Base-by-base conservation (phyloP, 2,888 invertebrate genomes). In the Acanthosoma haemorrhoidale region DNA sequence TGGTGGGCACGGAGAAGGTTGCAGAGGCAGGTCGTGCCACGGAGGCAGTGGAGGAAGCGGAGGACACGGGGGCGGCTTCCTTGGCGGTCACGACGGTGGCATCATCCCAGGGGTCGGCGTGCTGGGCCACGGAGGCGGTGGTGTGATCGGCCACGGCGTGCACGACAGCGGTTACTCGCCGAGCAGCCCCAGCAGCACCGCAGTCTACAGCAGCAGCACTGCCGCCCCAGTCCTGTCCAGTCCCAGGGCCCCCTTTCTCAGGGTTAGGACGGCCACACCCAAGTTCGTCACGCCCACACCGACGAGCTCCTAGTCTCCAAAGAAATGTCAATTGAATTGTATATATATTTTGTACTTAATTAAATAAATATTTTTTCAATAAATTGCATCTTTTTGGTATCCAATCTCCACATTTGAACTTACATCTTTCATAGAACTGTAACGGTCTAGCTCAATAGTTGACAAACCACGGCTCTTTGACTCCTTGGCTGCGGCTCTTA, bases 271-370 rank as follows among this genome's bases (percentile, higher is more conserved):
- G 8, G 64, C 69, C 6, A 70, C 72, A 3, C 72, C 72, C 0
- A 70, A 70, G 32, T 72, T 69, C 38, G 66, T 72, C 58, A 70
- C 70, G 4, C 72, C 72, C 2, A 39, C 67, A 2, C 51, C 67
- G 2, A 32, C 67, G 25, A 25, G 25, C 6, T 64, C 64, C 64
- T 64, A 64, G 64, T 64, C 64, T 31, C 39, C 18, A 38, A n/a
- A n/a, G n/a, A n/a, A n/a, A n/a, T n/a, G n/a, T n/a, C n/a, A n/a
- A n/a, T 5, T 51, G 21, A 51, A 51, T 18, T 51, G 21, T 51
- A 25, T 51, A 51, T 51, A 51, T 51, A 51, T 51, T 51, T 51
- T 51, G 51, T 51, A 51, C 51, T 51, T 51, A 25, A 51, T 51
- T 51, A 51, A 51, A 51, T 51, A 51, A 51, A 51, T 51, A 51